phyloP scores from a whole-genome alignment of 2,113 vertebrate genomes.

The Phoxinus phoxinus region DNA sequence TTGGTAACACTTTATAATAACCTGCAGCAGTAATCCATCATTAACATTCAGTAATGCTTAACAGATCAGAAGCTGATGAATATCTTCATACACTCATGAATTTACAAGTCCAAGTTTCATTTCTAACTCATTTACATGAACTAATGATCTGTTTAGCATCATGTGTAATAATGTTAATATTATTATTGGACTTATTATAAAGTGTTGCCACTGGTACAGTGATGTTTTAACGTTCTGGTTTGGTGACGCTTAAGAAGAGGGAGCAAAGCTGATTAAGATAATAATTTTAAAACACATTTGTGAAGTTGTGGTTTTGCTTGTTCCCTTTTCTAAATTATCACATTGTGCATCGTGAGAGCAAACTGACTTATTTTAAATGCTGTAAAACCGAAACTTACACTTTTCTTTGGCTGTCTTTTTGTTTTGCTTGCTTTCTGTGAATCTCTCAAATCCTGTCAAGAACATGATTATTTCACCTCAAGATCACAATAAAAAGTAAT shows the following conservation, averaged over 20 bases:
- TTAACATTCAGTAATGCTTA: conserved; percentile 24
- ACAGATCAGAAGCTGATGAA: background rate
- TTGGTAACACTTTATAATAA: conserved; percentile 21
- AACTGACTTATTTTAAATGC: conserved; percentile 4
- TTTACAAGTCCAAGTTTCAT: background rate
- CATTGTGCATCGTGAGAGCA: background rate
- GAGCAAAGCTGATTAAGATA: background rate
- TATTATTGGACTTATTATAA: background rate
- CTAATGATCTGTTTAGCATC: conserved; percentile 33
- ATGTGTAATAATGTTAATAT: background rate
- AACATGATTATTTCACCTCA: conserved; percentile 4
- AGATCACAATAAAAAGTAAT: background rate
- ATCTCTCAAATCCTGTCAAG: background rate
- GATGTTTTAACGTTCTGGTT: background rate
- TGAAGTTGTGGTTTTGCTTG: background rate
- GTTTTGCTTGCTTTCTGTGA: conserved; percentile 19
- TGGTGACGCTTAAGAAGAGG: background rate
- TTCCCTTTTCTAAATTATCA: conserved; percentile 22
- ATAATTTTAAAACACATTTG: background rate
- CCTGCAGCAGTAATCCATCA: background rate
- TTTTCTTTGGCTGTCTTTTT: background rate
- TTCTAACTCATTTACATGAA: background rate
- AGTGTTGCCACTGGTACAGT: conserved; percentile 3
- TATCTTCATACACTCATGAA: background rate
- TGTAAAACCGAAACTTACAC: conserved; percentile 2